Evolutionary conservation across 2,797 vertebrate genomes (phyloP).

Genomic region (Varecia variegata): DNA sequence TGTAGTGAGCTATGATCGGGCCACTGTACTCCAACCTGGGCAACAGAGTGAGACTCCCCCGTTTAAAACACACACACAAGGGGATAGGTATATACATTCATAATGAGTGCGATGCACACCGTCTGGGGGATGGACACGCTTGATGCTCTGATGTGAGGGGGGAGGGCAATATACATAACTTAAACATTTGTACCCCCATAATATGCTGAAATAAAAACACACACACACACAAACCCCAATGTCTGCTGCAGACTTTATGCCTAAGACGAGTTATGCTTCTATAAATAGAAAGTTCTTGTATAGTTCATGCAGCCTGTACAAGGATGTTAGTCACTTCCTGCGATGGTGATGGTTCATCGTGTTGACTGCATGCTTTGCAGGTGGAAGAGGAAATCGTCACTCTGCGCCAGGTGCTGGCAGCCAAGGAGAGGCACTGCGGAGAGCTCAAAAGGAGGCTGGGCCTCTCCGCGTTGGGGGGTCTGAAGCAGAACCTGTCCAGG

Average conservation of each 20-base stretch:
- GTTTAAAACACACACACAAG: no score
- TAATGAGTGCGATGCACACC: no score
- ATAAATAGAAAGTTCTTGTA: neutral
- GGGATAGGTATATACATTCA: no score
- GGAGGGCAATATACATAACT: no score
- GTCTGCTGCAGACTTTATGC: neutral
- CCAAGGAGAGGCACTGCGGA: conserved; percentile 94
- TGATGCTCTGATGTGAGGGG: no score
- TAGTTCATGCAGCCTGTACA: no score
- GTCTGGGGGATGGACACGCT: no score
- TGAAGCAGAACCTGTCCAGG: conserved; percentile 93
- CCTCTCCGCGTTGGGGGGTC: conserved; percentile 91
- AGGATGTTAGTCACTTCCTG: neutral
- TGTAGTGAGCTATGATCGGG: no score
- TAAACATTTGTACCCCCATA: no score
- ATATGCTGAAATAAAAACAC: no score
- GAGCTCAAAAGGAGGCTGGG: conserved; percentile 97
- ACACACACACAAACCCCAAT: neutral
- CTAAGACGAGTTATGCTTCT: neutral
- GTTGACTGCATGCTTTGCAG: conserved; percentile 78
- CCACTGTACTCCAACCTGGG: no score
- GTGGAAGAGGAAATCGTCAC: conserved; percentile 98
- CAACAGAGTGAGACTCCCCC: no score
- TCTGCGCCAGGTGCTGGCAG: conserved; percentile 94
- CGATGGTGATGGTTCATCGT: neutral